A percentile compares a stretch with the other conserved stretches of the same genome.
These are phyloP conservation scores for Peromyscus attwateri DNA, from an alignment of 2,797 vertebrate genomes.

Conservation along the genomic window DNA sequence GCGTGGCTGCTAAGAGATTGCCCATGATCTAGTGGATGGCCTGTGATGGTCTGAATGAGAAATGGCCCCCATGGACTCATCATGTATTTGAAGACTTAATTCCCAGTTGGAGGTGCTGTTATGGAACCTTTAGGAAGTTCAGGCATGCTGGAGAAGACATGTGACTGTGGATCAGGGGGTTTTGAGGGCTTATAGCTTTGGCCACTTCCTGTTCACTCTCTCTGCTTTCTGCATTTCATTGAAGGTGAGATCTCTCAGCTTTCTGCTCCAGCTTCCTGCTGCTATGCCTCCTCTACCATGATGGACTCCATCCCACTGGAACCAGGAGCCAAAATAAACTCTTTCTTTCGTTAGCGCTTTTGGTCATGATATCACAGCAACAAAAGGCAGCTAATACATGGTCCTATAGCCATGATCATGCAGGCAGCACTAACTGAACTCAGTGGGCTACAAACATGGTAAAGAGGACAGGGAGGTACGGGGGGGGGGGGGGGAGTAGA, in stretches of 20 bases:
- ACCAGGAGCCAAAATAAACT: not conserved
- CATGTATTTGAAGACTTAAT: not conserved
- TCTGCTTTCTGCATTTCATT: not conserved
- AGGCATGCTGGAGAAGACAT: not conserved
- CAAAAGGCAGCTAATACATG: not conserved
- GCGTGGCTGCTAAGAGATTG: not conserved
- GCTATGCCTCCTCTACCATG: not conserved
- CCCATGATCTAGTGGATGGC: not conserved
- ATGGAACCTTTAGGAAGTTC: not conserved
- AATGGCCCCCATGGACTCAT: not conserved
- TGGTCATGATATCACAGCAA: not conserved
- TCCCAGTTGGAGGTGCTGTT: not conserved
- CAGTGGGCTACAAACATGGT: not conserved
- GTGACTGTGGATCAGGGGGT: not conserved
- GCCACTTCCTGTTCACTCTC: not conserved
- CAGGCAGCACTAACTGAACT: not conserved
- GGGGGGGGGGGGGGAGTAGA: accelerated
- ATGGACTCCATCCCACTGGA: not conserved
- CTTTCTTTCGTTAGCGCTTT: not conserved
- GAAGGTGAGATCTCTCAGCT: not conserved
- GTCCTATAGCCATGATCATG: not conserved
- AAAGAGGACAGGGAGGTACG: not conserved
- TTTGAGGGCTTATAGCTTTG: not conserved
- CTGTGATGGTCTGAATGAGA: not conserved
- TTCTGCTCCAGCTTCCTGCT: not conserved